phyloP scores from a whole-genome alignment of 2,888 invertebrate genomes.

The Leucophenga montana region DNA sequence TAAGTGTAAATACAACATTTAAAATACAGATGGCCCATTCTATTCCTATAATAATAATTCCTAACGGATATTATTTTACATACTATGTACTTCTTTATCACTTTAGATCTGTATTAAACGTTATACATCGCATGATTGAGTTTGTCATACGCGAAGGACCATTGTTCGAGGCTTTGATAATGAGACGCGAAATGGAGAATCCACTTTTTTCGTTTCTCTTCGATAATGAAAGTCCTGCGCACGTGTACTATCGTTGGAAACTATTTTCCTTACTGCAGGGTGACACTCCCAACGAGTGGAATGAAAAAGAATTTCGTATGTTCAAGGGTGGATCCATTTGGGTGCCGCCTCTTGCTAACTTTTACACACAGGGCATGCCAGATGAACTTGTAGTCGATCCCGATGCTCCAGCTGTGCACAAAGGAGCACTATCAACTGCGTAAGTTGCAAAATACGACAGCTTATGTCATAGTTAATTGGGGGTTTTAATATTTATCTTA shows the following conservation, averaged over 20 bases:
- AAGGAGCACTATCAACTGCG: constrained; percentile 72
- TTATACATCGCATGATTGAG: constrained; percentile 99
- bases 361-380: constrained; percentile 97
- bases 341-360: constrained; percentile 95
- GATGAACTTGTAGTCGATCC: constrained; percentile 83
- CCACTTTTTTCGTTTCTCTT: constrained; percentile 97
- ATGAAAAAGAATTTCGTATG: constrained; percentile 93
- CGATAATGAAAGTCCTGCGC: constrained; percentile 97
- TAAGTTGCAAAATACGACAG: too few relatives aligned
- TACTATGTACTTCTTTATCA: not conserved
- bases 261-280: constrained; percentile 97
- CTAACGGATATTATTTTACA: too few relatives aligned
- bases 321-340: constrained; percentile 96
- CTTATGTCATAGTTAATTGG: too few relatives aligned
- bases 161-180: constrained; percentile 99
- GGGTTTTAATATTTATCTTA: constrained; percentile 73
- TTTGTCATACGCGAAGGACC: constrained; percentile 99
- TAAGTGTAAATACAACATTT: not conserved
- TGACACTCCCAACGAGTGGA: constrained; percentile 93
- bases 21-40: too few relatives aligned
- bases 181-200: constrained; percentile 98
- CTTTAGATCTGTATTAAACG: constrained; percentile 77
- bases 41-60: too few relatives aligned
- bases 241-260: constrained; percentile 99
- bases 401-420: constrained; percentile 70